phyloP scores from a whole-genome alignment of 2,888 invertebrate genomes.

The Magallana nippona region DNA sequence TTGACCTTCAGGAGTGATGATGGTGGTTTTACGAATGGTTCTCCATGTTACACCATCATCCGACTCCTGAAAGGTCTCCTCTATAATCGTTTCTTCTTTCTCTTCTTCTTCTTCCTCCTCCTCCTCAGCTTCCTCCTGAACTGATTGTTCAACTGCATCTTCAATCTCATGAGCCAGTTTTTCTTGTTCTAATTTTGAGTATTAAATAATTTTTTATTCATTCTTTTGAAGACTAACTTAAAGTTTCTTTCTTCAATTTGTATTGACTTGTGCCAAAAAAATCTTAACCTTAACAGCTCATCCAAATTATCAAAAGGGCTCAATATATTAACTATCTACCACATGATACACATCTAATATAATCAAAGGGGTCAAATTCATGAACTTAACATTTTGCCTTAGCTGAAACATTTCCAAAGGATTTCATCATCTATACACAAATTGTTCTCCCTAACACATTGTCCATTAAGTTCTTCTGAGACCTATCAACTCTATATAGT shows the following conservation, averaged over 20 bases:
- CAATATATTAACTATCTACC: no score
- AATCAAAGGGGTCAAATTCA: no score
- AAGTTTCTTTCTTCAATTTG: background rate
- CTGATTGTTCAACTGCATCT: slow-evolving; percentile 36
- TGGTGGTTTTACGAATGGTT: slow-evolving; percentile 73
- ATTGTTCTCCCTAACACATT: no score
- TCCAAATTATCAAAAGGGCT: no score
- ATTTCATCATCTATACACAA: no score
- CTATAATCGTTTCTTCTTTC: slow-evolving; percentile 60
- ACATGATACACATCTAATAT: no score
- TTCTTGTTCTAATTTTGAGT: slow-evolving; percentile 21
- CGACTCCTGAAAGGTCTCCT: slow-evolving; percentile 71
- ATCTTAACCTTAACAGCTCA: no score
- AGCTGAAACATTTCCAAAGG: no score
- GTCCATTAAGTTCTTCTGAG: no score
- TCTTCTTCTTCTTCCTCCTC: slow-evolving; percentile 48
- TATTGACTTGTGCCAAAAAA: background rate
- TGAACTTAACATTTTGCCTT: no score
- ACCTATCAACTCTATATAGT: no score
- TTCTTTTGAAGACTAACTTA: background rate
- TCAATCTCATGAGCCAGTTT: slow-evolving; percentile 19
- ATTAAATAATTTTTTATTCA: background rate
- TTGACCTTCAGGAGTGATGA: slow-evolving; percentile 69
- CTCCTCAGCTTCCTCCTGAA: slow-evolving; percentile 34
- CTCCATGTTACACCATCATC: slow-evolving; percentile 73